Evolutionary conservation across 2,113 vertebrate species (phyloP).

Genomic region (Oryzias javanicus): DNA sequence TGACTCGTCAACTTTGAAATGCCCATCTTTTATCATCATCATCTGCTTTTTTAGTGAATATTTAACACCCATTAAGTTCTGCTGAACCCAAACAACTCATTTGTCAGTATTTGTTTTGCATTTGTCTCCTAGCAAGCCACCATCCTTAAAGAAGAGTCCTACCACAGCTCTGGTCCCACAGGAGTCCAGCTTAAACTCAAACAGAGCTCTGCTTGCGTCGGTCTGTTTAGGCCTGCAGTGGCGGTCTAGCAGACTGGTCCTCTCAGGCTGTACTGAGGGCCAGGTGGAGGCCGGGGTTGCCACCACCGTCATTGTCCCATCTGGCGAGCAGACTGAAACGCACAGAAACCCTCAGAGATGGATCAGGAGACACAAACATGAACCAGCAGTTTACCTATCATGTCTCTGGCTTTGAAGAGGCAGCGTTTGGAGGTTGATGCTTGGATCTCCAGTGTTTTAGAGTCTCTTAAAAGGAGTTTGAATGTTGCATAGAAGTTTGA

Average conservation of each 20-base stretch:
- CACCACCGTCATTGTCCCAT: constrained; percentile 66
- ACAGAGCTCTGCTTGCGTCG: constrained; percentile 52
- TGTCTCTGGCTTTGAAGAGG: constrained; percentile 56
- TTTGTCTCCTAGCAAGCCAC: too few species aligned
- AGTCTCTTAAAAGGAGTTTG: constrained; percentile 48
- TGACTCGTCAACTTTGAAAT: neutral
- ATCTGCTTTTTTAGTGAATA: too few species aligned
- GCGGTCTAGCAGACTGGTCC: constrained; percentile 61
- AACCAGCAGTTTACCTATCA: constrained; percentile 45
- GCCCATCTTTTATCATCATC: neutral
- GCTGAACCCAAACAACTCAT: too few species aligned
- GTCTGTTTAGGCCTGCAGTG: constrained; percentile 58
- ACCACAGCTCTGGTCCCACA: constrained; percentile 70
- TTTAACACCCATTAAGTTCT: too few species aligned
- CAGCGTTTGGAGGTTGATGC: constrained; percentile 52
- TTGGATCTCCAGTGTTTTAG: constrained; percentile 54
- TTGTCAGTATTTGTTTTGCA: too few species aligned
- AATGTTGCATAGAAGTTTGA: constrained; percentile 55
- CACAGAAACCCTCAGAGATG: too few species aligned
- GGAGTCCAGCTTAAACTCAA: constrained; percentile 59
- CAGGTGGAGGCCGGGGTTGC: constrained; percentile 41
- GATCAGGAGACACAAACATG: too few species aligned
- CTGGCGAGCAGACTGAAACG: constrained; percentile 67
- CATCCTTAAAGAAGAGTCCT: neutral
- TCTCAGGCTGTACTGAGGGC: constrained; percentile 49